Evolutionary conservation across 2,888 invertebrate genomes (phyloP).

Genomic region (Arenicola marina): DNA sequence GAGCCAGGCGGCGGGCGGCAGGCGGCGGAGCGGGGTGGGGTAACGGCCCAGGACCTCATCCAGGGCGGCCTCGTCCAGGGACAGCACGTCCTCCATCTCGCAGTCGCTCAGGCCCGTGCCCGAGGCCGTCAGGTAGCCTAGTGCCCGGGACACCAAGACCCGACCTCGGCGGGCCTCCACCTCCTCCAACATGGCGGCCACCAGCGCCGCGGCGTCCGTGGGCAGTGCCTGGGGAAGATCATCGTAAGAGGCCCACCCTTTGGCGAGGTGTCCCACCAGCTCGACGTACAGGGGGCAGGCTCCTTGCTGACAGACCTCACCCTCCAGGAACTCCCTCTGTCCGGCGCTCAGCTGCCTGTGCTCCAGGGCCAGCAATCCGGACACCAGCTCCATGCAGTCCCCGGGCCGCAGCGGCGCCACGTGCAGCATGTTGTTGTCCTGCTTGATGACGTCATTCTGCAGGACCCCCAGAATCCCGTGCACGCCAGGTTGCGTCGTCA

Average conservation of each 20-base stretch:
- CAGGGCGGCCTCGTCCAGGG: slow-evolving; percentile 54
- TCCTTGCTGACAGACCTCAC: slow-evolving; percentile 38
- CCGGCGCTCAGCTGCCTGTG: slow-evolving; percentile 38
- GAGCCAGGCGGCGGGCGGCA: slow-evolving; percentile 51
- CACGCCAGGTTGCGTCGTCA: slow-evolving; percentile 40
- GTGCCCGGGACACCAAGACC: slow-evolving; percentile 39
- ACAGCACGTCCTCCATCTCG: slow-evolving; percentile 60
- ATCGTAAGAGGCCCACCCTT: slow-evolving; percentile 7
- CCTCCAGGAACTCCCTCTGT: slow-evolving; percentile 40
- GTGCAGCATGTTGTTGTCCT: slow-evolving; percentile 29
- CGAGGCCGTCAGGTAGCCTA: slow-evolving; percentile 53
- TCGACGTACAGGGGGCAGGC: slow-evolving; percentile 47
- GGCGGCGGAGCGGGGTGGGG: slow-evolving; percentile 41
- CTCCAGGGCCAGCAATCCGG: slow-evolving; percentile 28
- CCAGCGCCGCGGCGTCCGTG: slow-evolving; percentile 35
- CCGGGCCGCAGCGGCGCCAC: slow-evolving; percentile 12
- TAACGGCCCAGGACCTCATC: slow-evolving; percentile 38
- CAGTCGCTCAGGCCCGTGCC: slow-evolving; percentile 54
- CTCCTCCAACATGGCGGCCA: slow-evolving; percentile 41
- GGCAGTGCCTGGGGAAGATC: slow-evolving; percentile 31
- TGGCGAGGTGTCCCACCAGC: slow-evolving; percentile 29
- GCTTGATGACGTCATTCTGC: slow-evolving; percentile 30
- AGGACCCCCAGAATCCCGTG: slow-evolving; percentile 39
- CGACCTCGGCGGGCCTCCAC: slow-evolving; percentile 48
- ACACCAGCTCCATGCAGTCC: slow-evolving; percentile 22